Percentiles rank a stretch among this genome's conserved stretches.
phyloP scores from a whole-genome alignment of 2,113 vertebrate genomes.

The Antigone vipio region DNA sequence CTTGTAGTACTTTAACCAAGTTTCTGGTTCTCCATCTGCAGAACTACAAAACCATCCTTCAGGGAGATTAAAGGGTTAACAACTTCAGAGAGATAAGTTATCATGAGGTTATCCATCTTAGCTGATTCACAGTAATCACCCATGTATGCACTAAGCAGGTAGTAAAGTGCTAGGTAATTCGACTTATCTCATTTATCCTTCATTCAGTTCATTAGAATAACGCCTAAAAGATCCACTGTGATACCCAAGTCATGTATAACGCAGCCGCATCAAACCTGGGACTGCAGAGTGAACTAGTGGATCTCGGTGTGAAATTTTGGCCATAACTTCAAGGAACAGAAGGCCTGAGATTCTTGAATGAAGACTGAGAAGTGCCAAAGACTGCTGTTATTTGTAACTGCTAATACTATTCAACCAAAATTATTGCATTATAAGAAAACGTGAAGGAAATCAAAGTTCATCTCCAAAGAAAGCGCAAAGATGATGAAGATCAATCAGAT shows the following conservation, averaged over 20 bases:
- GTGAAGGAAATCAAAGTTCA: not conserved
- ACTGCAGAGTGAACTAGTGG: not conserved
- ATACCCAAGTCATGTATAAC: not conserved
- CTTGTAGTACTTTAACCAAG: not conserved
- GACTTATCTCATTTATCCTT: not conserved
- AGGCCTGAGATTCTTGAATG: not conserved
- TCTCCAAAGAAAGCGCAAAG: not conserved
- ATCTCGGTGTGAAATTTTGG: not conserved
- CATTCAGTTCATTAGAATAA: not conserved
- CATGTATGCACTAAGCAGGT: not conserved
- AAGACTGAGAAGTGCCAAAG: not conserved
- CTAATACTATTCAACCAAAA: not conserved
- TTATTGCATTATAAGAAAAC: not conserved
- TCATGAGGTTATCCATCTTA: not conserved
- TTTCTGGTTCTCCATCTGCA: not conserved
- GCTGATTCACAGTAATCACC: not conserved
- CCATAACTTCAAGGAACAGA: not conserved
- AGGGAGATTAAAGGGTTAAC: not conserved
- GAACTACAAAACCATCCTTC: not conserved
- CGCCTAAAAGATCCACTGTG: not conserved
- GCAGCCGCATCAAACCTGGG: not conserved
- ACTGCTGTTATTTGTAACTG: not conserved
- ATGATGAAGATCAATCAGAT: not conserved
- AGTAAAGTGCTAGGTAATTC: not conserved
- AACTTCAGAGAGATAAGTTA: not conserved